Percentiles rank a stretch among this genome's conserved stretches.
Evolutionary conservation across 2,113 vertebrate species (phyloP).

Genomic region (Tylochromis polylepis): DNA sequence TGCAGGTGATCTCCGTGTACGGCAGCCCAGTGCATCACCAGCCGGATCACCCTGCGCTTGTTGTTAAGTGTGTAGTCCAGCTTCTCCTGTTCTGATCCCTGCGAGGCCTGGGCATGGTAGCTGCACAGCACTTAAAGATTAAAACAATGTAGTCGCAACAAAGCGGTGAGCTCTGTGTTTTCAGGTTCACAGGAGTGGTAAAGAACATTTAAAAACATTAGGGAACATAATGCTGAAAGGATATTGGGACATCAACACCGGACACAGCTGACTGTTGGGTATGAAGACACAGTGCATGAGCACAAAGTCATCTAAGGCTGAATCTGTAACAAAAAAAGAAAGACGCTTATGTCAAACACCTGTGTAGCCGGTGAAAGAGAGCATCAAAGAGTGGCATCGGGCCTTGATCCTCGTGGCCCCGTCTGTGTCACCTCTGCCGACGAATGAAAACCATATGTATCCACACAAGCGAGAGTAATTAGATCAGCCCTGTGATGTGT

Average conservation of each 20-base stretch:
- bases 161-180: neutral
- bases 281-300: slow-evolving; percentile 98
- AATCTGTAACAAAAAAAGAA: slow-evolving; percentile 74
- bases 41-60: slow-evolving; percentile 88
- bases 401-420: neutral
- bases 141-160: neutral
- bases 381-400: slow-evolving; percentile 21
- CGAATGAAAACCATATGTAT: slow-evolving; percentile 42
- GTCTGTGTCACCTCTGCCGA: slow-evolving; percentile 29
- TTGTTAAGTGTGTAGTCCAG: slow-evolving; percentile 95
- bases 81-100: slow-evolving; percentile 94
- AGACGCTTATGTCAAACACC: neutral
- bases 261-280: slow-evolving; percentile 89
- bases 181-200: neutral
- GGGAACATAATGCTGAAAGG: slow-evolving; percentile 73
- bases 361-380: neutral
- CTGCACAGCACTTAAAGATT: slow-evolving; percentile 84
- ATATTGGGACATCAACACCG: slow-evolving; percentile 94
- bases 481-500: slow-evolving; percentile 51
- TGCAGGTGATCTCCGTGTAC: slow-evolving; percentile 84
- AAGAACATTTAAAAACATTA: neutral
- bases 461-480: slow-evolving; percentile 40
- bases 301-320: slow-evolving; percentile 89
- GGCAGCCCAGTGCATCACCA: slow-evolving; percentile 87
- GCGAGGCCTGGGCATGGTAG: slow-evolving; percentile 91